Evolutionary conservation across 2,888 invertebrate genomes (phyloP), one percentile per base, ranked within the genome.

Genomic region (Cantharis flavilabris): DNA sequence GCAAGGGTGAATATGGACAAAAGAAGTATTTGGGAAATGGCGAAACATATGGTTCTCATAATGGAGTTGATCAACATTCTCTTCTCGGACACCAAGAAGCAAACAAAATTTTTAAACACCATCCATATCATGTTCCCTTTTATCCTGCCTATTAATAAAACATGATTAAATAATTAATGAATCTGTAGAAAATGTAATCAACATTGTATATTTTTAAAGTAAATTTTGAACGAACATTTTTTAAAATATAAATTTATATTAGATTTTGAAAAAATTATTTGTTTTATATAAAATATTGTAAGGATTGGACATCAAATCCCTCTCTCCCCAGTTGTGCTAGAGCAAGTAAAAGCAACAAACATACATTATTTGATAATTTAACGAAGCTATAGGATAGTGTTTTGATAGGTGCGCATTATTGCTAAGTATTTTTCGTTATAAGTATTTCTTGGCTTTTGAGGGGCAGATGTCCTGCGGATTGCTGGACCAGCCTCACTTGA

Each of bases 81-180:
- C 86, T 92, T 62, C 89, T 92, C 78, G 92, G 92, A 0, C 92
- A 92, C 81, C 92, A 92, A 79, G 92, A 92, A 79, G 90, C 90
- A 49, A 90, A 88, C 78, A 90, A 90, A 3, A 90, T 91, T 49
- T 91, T 88, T 85, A 91, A 92, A 82, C 91, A 90, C 83, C 91
- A 91, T 83, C 88, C 88, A n/a, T 86, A 87, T 75, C 90, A 91
- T 81, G 85, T 91, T 83, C 92, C 92, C 33, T 91, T 92, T 76
- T 76, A 71, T 63, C 63, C 76, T 14, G 13, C 16, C 28, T 70
- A 75, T 70, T 72, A 65, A 18, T 13, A 28, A 18, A 28, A 71
- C 16, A 5, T 14, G n/a, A n/a, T 49, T n/a, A 49, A 49, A 49
- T 49, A 13, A 49, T 49, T 33, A 49, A 49, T 49, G 49, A 49